Evolutionary conservation across 2,113 vertebrate species (phyloP), one percentile per base, ranked within the genome.

Genomic region (Nanorana parkeri): DNA sequence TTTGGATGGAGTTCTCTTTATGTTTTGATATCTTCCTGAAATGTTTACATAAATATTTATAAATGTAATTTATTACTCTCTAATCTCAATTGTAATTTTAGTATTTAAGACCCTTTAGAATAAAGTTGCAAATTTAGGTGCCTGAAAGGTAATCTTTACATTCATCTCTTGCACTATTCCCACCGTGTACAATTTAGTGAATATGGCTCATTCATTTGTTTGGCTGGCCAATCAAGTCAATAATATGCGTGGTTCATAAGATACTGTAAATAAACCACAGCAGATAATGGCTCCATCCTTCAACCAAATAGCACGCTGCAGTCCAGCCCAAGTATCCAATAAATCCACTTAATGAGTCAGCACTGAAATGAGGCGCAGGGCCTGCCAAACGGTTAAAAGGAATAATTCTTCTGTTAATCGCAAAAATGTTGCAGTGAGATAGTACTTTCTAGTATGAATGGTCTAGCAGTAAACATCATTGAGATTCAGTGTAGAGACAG

Each of bases 261-360:
- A 36, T 28, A 64, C 56, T 23, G 47, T 81, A 74, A 66, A 81
- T 69, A 56, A 28, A 64, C 23, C 26, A 32, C 21, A 66, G 23
- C 47, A 21, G 16, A 74, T 64, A 81, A 73, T 81, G 26, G 19
- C n/a, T 26, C 11, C 15, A 81, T 74, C 64, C 51, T 29, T 81
- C 51, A 61, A 17, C 51, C n/a, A 68, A 81, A 55, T 52, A 29
- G 26, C 52, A 72, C n/a, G 24, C 23, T 29, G 23, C 36, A 32
- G 36, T 74, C 69, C 47, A 36, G 79, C 61, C 29, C 47, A 81
- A 73, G 69, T 56, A 74, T 52, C 41, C 47, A 65, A 81, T 72
- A 81, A 81, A 81, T 81, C 68, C 68, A 19, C 60, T 65, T 55
- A 81, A 81, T 81, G 79, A 81, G 79, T 66, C 69, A 55, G 60